Evolutionary conservation across 2,113 vertebrate genomes (phyloP).

Genomic region (Grammomys surdaster): DNA sequence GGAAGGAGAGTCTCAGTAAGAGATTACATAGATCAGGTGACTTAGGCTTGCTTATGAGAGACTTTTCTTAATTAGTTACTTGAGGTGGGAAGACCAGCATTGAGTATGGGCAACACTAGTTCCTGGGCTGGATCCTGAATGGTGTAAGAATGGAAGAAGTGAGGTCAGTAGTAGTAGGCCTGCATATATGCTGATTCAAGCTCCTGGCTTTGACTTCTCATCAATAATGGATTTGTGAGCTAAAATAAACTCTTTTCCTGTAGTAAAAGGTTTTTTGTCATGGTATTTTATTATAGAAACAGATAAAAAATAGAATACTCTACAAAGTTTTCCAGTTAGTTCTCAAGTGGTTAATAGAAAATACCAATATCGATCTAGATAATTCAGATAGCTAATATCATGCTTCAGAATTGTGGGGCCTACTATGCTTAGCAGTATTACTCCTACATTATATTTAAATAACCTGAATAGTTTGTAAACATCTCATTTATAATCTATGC

Average conservation of each 20-base stretch:
- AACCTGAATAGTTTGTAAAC: slow-evolving; percentile 8
- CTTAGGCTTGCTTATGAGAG: background rate
- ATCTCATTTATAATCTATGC: slow-evolving; percentile 40
- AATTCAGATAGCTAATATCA: background rate
- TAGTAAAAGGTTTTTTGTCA: background rate
- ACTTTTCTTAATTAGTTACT: background rate
- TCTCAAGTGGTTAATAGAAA: slow-evolving; percentile 19
- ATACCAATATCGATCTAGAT: background rate
- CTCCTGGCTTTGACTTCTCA: background rate
- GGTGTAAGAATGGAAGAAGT: background rate
- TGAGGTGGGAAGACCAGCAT: background rate
- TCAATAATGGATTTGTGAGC: too few species aligned
- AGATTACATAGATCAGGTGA: background rate
- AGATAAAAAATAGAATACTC: background rate
- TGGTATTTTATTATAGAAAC: background rate
- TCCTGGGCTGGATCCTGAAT: background rate
- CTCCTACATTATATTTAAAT: slow-evolving; percentile 6
- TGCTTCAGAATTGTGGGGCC: background rate
- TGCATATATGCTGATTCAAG: background rate
- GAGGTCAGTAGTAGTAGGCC: background rate
- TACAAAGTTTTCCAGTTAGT: slow-evolving; percentile 10
- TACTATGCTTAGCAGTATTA: slow-evolving; percentile 9
- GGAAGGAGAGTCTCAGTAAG: background rate
- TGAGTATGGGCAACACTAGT: background rate
- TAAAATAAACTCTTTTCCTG: background rate